Percentiles rank a stretch among this genome's conserved stretches.
phyloP scores from a whole-genome alignment of 1,140 invertebrate species.

The Dryas iulia region DNA sequence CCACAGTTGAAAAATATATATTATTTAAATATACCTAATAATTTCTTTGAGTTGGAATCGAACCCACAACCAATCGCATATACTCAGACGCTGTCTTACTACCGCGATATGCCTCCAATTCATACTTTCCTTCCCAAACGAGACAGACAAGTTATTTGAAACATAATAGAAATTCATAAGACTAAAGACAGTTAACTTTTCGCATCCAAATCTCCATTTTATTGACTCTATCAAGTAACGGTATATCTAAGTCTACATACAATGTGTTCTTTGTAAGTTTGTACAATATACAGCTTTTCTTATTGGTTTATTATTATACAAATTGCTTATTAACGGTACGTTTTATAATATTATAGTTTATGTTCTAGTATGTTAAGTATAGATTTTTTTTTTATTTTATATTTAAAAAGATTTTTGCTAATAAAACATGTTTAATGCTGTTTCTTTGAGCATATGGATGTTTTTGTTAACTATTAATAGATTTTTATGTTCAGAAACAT shows the following conservation, averaged over 20 bases:
- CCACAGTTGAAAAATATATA: no score
- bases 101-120: no score
- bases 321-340: neutral
- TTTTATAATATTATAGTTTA: neutral
- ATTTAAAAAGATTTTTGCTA: no score
- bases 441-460: no score
- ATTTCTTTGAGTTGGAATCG: neutral
- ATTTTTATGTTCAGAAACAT: no score
- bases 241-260: neutral
- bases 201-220: constrained; percentile 8
- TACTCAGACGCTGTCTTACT: no score
- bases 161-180: constrained; percentile 5
- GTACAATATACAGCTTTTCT: neutral
- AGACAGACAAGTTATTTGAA: neutral
- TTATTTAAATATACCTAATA: no score
- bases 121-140: neutral
- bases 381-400: neutral
- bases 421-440: no score
- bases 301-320: neutral
- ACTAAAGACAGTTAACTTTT: constrained; percentile 7
- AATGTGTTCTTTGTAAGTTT: constrained; percentile 4
- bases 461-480: no score
- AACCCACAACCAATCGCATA: neutral
- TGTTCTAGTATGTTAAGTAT: neutral
- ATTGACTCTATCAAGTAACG: constrained; percentile 16